Conservation (phyloP, 2,797 vertebrate species). For the Pseudomugil gertrudae region DNA sequence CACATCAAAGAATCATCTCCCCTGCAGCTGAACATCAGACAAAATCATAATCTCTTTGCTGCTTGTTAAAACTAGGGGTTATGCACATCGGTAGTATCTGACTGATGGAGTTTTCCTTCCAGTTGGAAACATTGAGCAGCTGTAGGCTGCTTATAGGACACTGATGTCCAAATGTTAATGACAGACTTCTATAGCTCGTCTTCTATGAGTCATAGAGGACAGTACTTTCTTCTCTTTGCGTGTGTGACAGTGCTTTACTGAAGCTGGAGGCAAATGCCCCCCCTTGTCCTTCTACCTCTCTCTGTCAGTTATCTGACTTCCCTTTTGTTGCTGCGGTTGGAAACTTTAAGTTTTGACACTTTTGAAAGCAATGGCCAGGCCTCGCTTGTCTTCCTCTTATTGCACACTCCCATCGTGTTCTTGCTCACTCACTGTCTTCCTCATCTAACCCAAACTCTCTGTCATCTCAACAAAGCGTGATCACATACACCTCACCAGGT, state of each 20-base stretch:
- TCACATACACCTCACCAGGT: conserved; percentile 2
- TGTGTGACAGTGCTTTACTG: conserved; percentile 25
- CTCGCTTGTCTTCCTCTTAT: conserved; percentile 78
- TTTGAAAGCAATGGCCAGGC: conserved; percentile 83
- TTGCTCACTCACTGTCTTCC: conserved; percentile 62
- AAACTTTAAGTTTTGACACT: conserved; percentile 88
- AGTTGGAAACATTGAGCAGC: conserved; percentile 26
- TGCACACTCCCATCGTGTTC: conserved; percentile 66
- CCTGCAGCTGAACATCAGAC: background rate
- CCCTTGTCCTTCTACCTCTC: conserved; percentile 37
- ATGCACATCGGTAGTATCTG: background rate
- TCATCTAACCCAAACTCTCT: conserved; percentile 42
- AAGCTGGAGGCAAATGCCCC: conserved; percentile 20
- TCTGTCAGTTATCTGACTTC: conserved; percentile 83
- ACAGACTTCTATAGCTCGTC: conserved; percentile 3
- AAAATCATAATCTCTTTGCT: background rate
- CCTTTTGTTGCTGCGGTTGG: conserved; percentile 87
- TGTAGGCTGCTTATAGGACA: conserved; percentile 14
- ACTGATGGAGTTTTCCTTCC: conserved; percentile 5
- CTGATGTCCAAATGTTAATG: conserved; percentile 36
- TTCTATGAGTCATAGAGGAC: conserved; percentile 49
- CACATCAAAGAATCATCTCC: conserved; percentile 3
- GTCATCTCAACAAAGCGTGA: conserved; percentile 18
- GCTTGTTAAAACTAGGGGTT: background rate
- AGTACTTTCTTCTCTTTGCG: conserved; percentile 33